Conservation (phyloP, 2,797 vertebrate species). For the Salarias fasciatus region DNA sequence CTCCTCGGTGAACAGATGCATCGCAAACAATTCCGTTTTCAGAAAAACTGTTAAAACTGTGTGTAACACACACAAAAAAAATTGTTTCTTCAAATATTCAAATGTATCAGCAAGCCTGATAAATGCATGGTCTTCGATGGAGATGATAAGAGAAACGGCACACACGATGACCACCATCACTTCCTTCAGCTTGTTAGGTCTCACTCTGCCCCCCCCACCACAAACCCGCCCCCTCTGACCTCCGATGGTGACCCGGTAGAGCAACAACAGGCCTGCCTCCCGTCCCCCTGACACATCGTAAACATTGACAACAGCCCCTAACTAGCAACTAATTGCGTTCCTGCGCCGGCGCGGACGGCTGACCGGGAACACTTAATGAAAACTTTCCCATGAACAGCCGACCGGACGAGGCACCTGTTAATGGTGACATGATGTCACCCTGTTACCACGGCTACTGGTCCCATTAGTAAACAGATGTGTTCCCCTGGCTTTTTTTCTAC, state of each 20-base stretch:
- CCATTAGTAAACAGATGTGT: slow-evolving; percentile 77
- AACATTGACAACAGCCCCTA: slow-evolving; percentile 74
- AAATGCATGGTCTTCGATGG: slow-evolving; percentile 4
- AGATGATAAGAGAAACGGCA: slow-evolving; percentile 37
- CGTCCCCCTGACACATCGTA: slow-evolving; percentile 69
- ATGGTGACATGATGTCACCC: slow-evolving; percentile 72
- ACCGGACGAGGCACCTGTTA: slow-evolving; percentile 77
- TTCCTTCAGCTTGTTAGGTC: slow-evolving; percentile 60
- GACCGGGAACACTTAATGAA: slow-evolving; percentile 58
- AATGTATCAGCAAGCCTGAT: not conserved
- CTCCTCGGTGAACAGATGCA: too few species aligned
- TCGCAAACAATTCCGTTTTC: too few species aligned
- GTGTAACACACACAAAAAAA: too few species aligned
- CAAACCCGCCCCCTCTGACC: slow-evolving; percentile 51
- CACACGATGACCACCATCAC: slow-evolving; percentile 50
- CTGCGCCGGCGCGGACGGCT: slow-evolving; percentile 35
- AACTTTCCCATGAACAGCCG: slow-evolving; percentile 69
- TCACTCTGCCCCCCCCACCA: not conserved
- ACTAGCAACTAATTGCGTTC: slow-evolving; percentile 63
- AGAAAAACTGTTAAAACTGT: too few species aligned
- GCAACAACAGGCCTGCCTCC: slow-evolving; percentile 62
- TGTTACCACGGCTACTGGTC: slow-evolving; percentile 68
- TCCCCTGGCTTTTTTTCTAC: slow-evolving; percentile 50
- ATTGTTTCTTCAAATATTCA: too few species aligned
- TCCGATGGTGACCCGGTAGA: slow-evolving; percentile 55